phyloP scores from a whole-genome alignment of 2,797 vertebrate genomes.

The Diplodus puntazzo region DNA sequence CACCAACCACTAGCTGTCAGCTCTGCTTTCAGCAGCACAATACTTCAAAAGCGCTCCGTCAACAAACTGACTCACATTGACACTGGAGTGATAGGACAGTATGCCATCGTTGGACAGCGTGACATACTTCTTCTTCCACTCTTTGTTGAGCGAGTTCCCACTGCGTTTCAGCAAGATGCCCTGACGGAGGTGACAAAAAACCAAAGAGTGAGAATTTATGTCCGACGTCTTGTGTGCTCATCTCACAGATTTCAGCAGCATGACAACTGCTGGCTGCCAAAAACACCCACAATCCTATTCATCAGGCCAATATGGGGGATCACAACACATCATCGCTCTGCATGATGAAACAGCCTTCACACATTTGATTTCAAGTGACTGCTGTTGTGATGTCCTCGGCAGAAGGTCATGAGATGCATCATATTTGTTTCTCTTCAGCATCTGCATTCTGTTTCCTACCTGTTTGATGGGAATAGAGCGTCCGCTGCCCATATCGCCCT shows the following conservation, averaged over 20 bases:
- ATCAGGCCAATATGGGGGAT: slow-evolving; percentile 46
- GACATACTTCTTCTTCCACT: slow-evolving; percentile 98
- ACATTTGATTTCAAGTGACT: slow-evolving; percentile 43
- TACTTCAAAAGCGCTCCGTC: slow-evolving; percentile 13
- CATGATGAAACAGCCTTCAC: slow-evolving; percentile 53
- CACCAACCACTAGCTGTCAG: slow-evolving; percentile 27
- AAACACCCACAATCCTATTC: slow-evolving; percentile 54
- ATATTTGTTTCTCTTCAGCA: slow-evolving; percentile 43
- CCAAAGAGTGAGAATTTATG: slow-evolving; percentile 42
- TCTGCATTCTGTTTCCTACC: slow-evolving; percentile 75
- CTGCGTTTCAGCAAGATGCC: slow-evolving; percentile 94
- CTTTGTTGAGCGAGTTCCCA: slow-evolving; percentile 95
- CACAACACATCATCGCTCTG: slow-evolving; percentile 45
- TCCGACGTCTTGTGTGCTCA: slow-evolving; percentile 38
- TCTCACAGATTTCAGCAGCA: slow-evolving; percentile 36
- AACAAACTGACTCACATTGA: slow-evolving; percentile 89
- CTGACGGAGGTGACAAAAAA: slow-evolving; percentile 75
- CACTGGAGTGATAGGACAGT: slow-evolving; percentile 93
- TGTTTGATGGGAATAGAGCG: slow-evolving; percentile 95
- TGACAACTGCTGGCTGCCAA: slow-evolving; percentile 50
- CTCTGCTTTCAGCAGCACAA: slow-evolving; percentile 16
- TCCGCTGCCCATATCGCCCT: slow-evolving; percentile 89
- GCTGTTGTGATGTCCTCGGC: slow-evolving; percentile 42
- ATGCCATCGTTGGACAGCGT: slow-evolving; percentile 92
- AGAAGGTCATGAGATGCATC: slow-evolving; percentile 46